Conservation (phyloP, 2,113 vertebrate species). For the Butorides virescens region DNA sequence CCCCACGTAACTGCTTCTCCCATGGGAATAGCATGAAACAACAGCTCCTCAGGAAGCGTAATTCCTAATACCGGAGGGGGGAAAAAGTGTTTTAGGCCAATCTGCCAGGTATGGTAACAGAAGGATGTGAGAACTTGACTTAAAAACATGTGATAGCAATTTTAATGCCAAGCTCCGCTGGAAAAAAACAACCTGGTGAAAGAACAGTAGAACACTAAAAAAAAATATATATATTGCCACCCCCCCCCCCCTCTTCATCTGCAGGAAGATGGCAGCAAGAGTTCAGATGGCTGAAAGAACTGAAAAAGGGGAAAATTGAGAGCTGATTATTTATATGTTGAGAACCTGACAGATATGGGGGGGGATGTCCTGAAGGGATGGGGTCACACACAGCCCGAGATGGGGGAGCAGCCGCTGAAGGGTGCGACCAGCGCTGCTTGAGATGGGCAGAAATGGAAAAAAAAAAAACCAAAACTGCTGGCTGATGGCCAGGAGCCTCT, state of each 20-base stretch:
- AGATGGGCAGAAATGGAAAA: not conserved
- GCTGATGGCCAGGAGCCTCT: not conserved
- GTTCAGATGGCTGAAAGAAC: not conserved
- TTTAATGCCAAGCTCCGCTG: not conserved
- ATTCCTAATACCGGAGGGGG: not conserved
- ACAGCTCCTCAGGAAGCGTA: not conserved
- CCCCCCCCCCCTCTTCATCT: not conserved
- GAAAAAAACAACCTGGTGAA: not conserved
- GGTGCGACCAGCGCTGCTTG: too few species aligned
- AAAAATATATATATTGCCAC: not conserved
- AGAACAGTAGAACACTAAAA: not conserved
- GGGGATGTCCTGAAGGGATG: not conserved
- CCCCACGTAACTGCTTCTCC: rapidly evolving
- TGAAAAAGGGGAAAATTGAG: not conserved
- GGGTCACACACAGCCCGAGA: rapidly evolving
- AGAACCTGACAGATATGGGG: not conserved
- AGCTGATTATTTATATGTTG: not conserved
- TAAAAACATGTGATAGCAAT: not conserved
- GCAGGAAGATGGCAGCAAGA: not conserved
- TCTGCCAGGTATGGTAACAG: not conserved
- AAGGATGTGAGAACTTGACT: not conserved
- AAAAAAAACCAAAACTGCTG: not conserved
- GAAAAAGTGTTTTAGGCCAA: not conserved
- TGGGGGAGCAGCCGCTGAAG: not conserved
- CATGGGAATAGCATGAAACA: not conserved